phyloP scores from a whole-genome alignment of 2,797 vertebrate genomes.

The Gymnopithys bicolor region DNA sequence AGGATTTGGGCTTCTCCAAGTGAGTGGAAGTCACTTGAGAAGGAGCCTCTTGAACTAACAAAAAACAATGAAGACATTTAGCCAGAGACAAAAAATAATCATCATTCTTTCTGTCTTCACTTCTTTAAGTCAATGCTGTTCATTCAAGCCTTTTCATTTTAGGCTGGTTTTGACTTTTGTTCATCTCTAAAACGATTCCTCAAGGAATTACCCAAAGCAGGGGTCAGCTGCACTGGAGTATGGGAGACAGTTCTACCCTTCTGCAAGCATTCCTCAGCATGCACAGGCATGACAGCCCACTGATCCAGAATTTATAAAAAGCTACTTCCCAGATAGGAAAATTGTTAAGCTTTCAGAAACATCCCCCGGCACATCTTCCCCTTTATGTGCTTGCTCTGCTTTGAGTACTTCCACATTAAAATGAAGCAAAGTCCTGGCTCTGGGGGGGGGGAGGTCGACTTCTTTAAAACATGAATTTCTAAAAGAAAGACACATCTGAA shows the following conservation, averaged over 20 bases:
- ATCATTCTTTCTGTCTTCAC: background rate
- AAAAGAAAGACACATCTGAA: background rate
- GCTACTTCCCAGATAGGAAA: background rate
- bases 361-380: background rate
- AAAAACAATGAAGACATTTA: constrained; percentile 14
- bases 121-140: background rate
- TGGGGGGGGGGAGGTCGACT: background rate
- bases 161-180: background rate
- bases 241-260: background rate
- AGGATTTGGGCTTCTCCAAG: background rate
- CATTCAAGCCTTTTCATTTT: constrained; percentile 1
- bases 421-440: background rate
- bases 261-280: rapidly evolving
- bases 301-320: background rate
- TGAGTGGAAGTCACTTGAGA: background rate
- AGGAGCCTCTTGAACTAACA: background rate
- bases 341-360: background rate
- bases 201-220: background rate
- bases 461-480: background rate
- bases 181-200: background rate
- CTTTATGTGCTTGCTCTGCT: background rate
- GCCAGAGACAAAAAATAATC: background rate
- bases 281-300: background rate
- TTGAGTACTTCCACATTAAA: background rate
- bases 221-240: background rate